These are phyloP conservation scores for Daktulosphaira vitifoliae DNA, from an alignment of 1,140 invertebrate species.

Conservation along the genomic window DNA sequence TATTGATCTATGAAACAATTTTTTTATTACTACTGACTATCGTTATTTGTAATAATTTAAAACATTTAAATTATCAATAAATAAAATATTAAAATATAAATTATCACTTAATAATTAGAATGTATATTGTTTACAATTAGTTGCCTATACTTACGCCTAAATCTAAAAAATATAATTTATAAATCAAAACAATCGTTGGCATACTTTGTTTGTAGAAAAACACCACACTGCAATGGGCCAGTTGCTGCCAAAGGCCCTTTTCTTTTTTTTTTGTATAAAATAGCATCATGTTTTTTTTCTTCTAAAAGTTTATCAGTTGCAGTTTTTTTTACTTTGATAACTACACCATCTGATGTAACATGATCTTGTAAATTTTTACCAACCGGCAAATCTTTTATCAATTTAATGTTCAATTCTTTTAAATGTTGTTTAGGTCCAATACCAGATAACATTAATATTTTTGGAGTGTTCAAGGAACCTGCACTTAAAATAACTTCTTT, in stretches of 20 bases:
- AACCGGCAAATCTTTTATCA: constrained; percentile 41
- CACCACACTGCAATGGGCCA: constrained; percentile 41
- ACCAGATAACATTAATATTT: constrained; percentile 46
- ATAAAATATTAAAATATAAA: too few species aligned
- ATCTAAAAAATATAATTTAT: too few species aligned
- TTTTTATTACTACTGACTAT: too few species aligned
- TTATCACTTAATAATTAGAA: too few species aligned
- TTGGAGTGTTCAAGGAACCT: constrained; percentile 41
- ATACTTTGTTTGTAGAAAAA: constrained; percentile 43
- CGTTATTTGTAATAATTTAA: too few species aligned
- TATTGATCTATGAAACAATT: too few species aligned
- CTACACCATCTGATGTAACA: constrained; percentile 42
- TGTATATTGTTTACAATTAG: too few species aligned
- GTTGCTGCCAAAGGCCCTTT: constrained; percentile 43
- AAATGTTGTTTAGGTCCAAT: constrained; percentile 45
- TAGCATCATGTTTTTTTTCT: constrained; percentile 48
- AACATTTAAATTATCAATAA: too few species aligned
- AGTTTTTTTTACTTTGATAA: constrained; percentile 47
- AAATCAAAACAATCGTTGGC: too few species aligned
- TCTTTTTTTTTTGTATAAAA: constrained; percentile 43
- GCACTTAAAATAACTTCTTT: constrained; percentile 60
- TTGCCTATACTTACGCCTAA: too few species aligned
- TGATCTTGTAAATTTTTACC: constrained; percentile 47
- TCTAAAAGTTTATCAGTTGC: constrained; percentile 43
- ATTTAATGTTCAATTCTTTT: constrained; percentile 37